A percentile compares a stretch with the other conserved stretches of the same genome.
phyloP scores from a whole-genome alignment of 2,113 vertebrate genomes.

The Austrofundulus limnaeus region DNA sequence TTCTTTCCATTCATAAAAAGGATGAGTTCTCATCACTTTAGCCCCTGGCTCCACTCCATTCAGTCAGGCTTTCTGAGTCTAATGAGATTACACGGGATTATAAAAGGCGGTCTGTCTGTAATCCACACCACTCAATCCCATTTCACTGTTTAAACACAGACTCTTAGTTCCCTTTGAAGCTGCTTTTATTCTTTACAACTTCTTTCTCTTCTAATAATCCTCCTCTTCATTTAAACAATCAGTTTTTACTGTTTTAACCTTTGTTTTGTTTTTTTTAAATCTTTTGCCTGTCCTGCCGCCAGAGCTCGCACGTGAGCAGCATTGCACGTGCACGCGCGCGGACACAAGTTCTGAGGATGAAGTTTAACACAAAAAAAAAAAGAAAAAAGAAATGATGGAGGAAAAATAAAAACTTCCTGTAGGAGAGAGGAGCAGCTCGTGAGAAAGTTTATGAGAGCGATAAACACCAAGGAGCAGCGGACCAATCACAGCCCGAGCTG shows the following conservation, averaged over 20 bases:
- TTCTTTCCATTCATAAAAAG: not conserved
- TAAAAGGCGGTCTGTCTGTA: slow-evolving; percentile 59
- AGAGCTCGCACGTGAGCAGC: slow-evolving; percentile 65
- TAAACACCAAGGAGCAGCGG: slow-evolving; percentile 18
- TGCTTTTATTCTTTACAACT: slow-evolving; percentile 24
- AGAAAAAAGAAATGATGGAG: slow-evolving; percentile 7
- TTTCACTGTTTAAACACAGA: slow-evolving; percentile 56
- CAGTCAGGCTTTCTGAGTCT: slow-evolving; percentile 51
- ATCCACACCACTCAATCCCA: slow-evolving; percentile 72
- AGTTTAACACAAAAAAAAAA: too few relatives aligned
- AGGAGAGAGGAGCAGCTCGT: slow-evolving; percentile 51
- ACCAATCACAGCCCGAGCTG: not conserved
- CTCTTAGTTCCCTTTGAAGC: slow-evolving; percentile 35
- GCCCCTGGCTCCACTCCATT: slow-evolving; percentile 13
- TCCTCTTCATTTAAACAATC: slow-evolving; percentile 26
- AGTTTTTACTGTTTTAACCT: not conserved
- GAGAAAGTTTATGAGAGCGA: slow-evolving; percentile 71
- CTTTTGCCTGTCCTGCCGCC: slow-evolving; percentile 37
- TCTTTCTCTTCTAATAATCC: slow-evolving; percentile 41
- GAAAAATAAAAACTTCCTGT: slow-evolving; percentile 63
- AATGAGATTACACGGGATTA: slow-evolving; percentile 76
- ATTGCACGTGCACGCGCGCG: not conserved
- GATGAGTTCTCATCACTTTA: not conserved
- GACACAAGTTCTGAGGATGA: not conserved
- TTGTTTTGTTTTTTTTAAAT: not conserved